Conservation (phyloP, 2,888 invertebrate genomes). For the Chirona hameri region DNA sequence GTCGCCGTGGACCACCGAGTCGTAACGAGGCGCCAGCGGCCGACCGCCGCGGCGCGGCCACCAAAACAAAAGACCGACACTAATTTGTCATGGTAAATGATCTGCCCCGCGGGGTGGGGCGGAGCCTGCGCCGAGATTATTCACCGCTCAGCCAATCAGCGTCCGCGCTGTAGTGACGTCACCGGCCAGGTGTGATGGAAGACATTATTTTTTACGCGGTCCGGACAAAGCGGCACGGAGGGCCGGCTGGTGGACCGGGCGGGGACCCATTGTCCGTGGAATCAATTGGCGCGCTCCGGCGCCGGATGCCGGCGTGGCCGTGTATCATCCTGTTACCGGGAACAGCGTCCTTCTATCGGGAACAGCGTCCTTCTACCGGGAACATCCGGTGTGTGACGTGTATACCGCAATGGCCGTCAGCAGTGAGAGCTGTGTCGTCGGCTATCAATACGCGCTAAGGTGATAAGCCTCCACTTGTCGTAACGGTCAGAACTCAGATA, state of each 20-base stretch:
- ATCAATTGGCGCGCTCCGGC: not conserved
- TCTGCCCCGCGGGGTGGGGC: not conserved
- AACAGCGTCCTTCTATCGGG: not conserved
- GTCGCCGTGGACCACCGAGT: not conserved
- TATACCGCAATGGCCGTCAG: too few species aligned
- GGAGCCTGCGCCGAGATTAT: not conserved
- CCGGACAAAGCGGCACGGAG: not conserved
- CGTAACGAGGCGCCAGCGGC: not conserved
- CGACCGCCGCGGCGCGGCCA: not conserved
- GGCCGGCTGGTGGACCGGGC: not conserved
- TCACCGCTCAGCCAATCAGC: not conserved
- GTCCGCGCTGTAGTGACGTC: not conserved
- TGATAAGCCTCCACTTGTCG: too few species aligned
- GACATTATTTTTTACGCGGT: not conserved
- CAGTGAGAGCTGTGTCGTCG: too few species aligned
- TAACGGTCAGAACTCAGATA: too few species aligned
- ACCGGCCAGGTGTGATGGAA: not conserved
- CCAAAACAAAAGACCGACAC: slow-evolving; percentile 2
- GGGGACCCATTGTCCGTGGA: not conserved
- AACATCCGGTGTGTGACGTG: too few species aligned
- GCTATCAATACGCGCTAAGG: too few species aligned
- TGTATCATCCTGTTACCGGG: not conserved
- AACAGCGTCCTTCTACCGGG: too few species aligned
- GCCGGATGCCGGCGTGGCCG: not conserved
- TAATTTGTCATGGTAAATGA: slow-evolving; percentile 9